Evolutionary conservation across 2,888 invertebrate genomes (phyloP), one percentile per base, ranked within the genome.

Genomic region (Sminthurides aquaticus): DNA sequence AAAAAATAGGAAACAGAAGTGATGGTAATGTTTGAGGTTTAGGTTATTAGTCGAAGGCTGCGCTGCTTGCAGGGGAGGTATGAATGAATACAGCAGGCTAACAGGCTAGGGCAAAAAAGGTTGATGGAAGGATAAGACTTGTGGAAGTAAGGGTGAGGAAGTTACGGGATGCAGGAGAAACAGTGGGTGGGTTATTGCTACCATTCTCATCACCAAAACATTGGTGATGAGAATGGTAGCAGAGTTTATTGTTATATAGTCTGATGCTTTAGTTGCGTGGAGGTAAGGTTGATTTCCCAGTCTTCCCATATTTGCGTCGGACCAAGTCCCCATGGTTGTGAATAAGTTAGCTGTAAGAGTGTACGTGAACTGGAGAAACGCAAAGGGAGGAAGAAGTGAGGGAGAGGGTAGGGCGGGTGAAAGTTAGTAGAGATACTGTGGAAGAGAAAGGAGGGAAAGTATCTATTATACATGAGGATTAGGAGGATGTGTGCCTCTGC

Each of bases 271-370:
- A 43, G 43, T n/a, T n/a, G n/a, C n/a, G n/a, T n/a, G n/a, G n/a
- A n/a, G n/a, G 55, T 56, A 11, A 64, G 52, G 63, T 65, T 69
- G 69, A 69, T 69, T 69, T 69, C 69, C 69, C 69, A 69, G 67
- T 65, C 60, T 69, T 54, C 65, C 65, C 69, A 69, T 69, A 67
- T 69, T 69, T 69, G 69, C 69, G 69, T 69, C 69, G 65, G 20
- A 67, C 64, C 48, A 48, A 64, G 69, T 63, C 65, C 67, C 67
- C 28, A 15, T 60, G 60, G 67, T 69, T 65, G 65, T 69, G 69
- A 69, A 69, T 69, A 69, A 69, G 67, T 69, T 64, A 66, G 20
- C 15, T 8, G 20, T 5, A 22, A 52, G 52, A 15, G 3, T 22
- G n/a, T n/a, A n/a, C n/a, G n/a, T n/a, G n/a, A 52, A 8, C 52